These are phyloP conservation scores for Paramormyrops hopkinsi DNA, from an alignment of 2,797 vertebrate species.

Conservation along the genomic window DNA sequence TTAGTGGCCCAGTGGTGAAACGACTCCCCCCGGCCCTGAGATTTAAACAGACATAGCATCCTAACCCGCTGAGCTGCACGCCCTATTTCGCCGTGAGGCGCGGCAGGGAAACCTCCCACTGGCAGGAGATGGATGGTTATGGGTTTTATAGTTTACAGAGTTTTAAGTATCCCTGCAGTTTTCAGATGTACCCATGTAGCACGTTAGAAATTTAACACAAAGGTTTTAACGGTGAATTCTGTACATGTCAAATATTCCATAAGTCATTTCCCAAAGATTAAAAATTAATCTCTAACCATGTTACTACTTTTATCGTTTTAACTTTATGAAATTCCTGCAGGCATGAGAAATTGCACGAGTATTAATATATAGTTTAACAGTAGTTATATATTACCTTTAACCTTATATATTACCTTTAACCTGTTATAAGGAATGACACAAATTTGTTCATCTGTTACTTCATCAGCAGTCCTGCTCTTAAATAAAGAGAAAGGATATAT, in stretches of 20 bases:
- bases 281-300: constrained; percentile 19
- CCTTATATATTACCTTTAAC: neutral
- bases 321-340: constrained; percentile 21
- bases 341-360: constrained; percentile 3
- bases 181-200: neutral
- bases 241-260: neutral
- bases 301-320: constrained; percentile 22
- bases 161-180: neutral
- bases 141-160: neutral
- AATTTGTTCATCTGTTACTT: neutral
- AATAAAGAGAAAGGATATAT: neutral
- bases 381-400: neutral
- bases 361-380: constrained; percentile 12
- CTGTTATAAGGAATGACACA: neutral
- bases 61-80: neutral
- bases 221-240: neutral
- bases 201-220: neutral
- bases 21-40: neutral
- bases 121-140: neutral
- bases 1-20: neutral
- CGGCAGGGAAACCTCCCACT: neutral
- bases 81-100: neutral
- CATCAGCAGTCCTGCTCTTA: neutral
- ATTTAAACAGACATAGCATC: neutral
- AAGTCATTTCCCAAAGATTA: constrained; percentile 22